These are phyloP conservation scores for Cassiopea xamachana DNA, from an alignment of 30 jellyfish, hydroid and myxozoan species.

Conservation along the genomic window DNA sequence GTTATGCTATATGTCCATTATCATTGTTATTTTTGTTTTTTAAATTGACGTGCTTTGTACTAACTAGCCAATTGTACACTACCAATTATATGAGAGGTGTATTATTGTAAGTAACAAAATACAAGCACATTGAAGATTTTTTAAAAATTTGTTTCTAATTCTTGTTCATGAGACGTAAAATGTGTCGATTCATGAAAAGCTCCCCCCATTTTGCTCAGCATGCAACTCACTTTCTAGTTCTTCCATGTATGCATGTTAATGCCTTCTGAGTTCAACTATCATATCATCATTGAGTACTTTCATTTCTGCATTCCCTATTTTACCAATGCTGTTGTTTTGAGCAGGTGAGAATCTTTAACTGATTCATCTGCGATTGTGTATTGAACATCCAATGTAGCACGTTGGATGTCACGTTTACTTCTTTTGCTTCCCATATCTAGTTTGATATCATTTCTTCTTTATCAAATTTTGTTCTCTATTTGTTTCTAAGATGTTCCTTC, in stretches of 20 bases:
- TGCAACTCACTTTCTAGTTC: neutral
- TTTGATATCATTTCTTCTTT: neutral
- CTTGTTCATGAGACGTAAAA: neutral
- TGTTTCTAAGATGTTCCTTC: neutral
- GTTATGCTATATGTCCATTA: too few species aligned
- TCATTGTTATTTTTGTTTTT: too few species aligned
- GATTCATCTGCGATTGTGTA: neutral
- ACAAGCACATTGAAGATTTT: too few species aligned
- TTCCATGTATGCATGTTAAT: neutral
- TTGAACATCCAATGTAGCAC: neutral
- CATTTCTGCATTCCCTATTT: neutral
- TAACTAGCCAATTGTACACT: too few species aligned
- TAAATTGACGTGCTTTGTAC: too few species aligned
- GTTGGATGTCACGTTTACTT: neutral
- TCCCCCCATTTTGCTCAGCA: neutral
- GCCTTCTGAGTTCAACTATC: neutral
- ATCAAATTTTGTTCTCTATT: neutral
- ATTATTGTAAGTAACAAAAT: too few species aligned
- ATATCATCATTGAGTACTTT: neutral
- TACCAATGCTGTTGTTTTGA: neutral
- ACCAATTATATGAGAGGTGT: too few species aligned
- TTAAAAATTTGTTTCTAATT: neutral
- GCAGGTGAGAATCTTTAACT: neutral
- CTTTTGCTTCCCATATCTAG: neutral
- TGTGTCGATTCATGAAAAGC: too few species aligned